These are phyloP conservation scores for Malurus melanocephalus DNA, from an alignment of 2,113 vertebrate genomes.

Conservation along the genomic window DNA sequence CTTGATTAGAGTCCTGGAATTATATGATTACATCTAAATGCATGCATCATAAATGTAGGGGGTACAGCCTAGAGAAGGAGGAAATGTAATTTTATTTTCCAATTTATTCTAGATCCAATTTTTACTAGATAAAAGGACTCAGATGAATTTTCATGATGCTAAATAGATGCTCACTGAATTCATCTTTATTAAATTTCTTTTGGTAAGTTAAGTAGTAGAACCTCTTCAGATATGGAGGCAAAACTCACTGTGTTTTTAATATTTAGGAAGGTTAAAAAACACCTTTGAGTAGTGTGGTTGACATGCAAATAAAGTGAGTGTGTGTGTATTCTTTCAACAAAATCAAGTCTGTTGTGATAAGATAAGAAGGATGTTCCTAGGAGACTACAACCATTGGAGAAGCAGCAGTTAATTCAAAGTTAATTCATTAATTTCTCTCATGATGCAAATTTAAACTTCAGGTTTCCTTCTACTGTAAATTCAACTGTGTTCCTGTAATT, in stretches of 20 bases:
- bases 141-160: background rate
- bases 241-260: background rate
- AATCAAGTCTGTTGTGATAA: background rate
- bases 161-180: background rate
- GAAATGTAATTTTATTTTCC: background rate
- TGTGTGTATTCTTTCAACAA: background rate
- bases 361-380: background rate
- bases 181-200: background rate
- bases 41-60: background rate
- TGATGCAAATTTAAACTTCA: background rate
- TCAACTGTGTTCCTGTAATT: background rate
- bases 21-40: background rate
- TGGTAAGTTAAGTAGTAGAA: background rate
- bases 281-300: background rate
- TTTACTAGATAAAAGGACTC: background rate
- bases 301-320: background rate
- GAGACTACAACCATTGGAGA: background rate
- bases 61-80: background rate
- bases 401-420: background rate
- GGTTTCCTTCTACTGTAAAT: background rate
- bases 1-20: slow-evolving; percentile 2
- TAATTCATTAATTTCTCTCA: background rate
- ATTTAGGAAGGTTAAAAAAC: background rate
- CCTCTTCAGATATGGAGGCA: background rate
- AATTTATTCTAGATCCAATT: background rate